Evolutionary conservation across 2,797 vertebrate species (phyloP).

Genomic region (Dicrostonyx torquatus): DNA sequence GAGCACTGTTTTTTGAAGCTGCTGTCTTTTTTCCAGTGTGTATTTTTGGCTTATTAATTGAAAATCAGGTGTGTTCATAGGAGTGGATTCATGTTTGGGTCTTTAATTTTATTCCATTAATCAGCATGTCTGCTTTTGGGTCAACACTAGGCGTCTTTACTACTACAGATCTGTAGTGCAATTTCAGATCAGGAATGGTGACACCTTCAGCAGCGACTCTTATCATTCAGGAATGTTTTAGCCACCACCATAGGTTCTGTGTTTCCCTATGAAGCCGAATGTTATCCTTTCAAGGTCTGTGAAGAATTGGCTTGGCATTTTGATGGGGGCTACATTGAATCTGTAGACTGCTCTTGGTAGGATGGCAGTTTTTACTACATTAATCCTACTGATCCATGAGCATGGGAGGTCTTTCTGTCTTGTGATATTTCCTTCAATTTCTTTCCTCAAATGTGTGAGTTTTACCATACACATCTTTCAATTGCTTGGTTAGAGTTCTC

Average conservation of each 20-base stretch:
- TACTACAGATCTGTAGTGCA: not conserved
- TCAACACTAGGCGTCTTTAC: not conserved
- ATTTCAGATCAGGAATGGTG: not conserved
- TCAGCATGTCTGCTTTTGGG: not conserved
- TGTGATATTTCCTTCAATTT: not conserved
- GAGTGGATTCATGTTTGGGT: not conserved
- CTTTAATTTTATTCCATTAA: not conserved
- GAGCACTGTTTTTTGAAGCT: not conserved
- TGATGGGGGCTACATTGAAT: not conserved
- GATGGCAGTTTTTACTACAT: not conserved
- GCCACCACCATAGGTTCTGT: not conserved
- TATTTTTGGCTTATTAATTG: not conserved
- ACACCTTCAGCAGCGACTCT: not conserved
- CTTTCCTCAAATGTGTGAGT: not conserved
- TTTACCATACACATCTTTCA: not conserved
- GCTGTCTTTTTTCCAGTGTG: not conserved
- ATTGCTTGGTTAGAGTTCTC: not conserved
- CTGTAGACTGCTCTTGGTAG: not conserved
- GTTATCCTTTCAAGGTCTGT: not conserved
- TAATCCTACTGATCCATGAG: not conserved
- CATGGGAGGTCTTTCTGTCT: not conserved
- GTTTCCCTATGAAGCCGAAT: not conserved
- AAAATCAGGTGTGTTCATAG: not conserved
- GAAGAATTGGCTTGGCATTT: not conserved
- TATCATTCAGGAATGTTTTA: not conserved